Percentiles rank a stretch among this genome's conserved stretches.
phyloP scores from a whole-genome alignment of 1,140 invertebrate genomes.

The Drosophila erecta region DNA sequence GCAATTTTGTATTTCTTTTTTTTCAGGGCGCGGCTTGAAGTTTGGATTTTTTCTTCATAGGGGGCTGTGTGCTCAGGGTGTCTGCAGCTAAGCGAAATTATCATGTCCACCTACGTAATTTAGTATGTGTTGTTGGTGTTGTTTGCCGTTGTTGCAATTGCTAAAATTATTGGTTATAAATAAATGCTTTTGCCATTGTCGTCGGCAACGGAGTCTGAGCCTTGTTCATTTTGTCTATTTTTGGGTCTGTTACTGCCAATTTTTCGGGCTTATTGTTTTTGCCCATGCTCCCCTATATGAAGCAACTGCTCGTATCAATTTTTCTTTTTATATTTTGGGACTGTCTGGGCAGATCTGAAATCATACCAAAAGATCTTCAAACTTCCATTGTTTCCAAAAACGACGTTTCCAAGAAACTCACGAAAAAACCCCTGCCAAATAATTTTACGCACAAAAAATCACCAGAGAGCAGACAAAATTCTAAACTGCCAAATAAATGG shows the following conservation, averaged over 20 bases:
- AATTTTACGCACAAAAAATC: slow-evolving; percentile 61
- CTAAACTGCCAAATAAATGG: slow-evolving; percentile 68
- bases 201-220: slow-evolving; percentile 16
- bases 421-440: slow-evolving; percentile 29
- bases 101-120: slow-evolving; percentile 80
- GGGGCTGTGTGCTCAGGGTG: slow-evolving; percentile 46
- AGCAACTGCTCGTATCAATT: slow-evolving; percentile 4
- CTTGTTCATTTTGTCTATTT: slow-evolving; percentile 68
- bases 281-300: slow-evolving; percentile 16
- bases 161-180: slow-evolving; percentile 78
- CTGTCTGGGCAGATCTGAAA: slow-evolving; percentile 16
- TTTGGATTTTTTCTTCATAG: slow-evolving; percentile 28
- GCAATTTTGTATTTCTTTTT: slow-evolving; percentile 36
- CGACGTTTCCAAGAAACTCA: slow-evolving; percentile 51
- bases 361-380: slow-evolving; percentile 37
- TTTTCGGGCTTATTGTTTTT: slow-evolving; percentile 19
- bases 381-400: slow-evolving; percentile 45
- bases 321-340: slow-evolving; percentile 4
- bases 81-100: slow-evolving; percentile 66
- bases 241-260: slow-evolving; percentile 66
- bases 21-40: slow-evolving; percentile 72
- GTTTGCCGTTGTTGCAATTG: slow-evolving; percentile 34
- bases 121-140: slow-evolving; percentile 62
- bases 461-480: slow-evolving; percentile 53
- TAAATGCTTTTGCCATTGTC: slow-evolving; percentile 54